Evolutionary conservation across 2,888 invertebrate species (phyloP), one percentile per base, ranked within the genome.

Genomic region (Callinectes sapidus): DNA sequence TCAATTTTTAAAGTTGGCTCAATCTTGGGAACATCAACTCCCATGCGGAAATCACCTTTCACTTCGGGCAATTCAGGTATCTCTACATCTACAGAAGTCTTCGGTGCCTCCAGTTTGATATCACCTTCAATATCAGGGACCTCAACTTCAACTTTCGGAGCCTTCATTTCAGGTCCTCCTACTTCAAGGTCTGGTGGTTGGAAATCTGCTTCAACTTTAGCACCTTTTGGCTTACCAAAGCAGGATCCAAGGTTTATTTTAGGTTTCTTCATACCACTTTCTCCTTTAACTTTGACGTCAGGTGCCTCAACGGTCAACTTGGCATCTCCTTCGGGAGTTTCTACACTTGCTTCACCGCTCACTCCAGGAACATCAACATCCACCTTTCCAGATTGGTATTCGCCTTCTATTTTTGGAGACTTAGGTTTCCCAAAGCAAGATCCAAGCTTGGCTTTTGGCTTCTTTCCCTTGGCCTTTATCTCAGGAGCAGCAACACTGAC

Each of bases 381-480:
- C 48, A 88, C 55, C 28, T 88, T 81, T 42, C 35, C 87, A 48
- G 92, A 55, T 14, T 92, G 39, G 28, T 92, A 92, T 54, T 92
- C 89, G 13, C 85, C 89, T 28, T 89, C 92, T 18, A 89, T 66
- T 35, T 89, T 89, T 18, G 89, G 86, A 71, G 35, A 61, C 81
- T 91, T 91, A 10, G 87, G 91, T 48, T 88, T 91, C 35, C 91
- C 91, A 88, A 91, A 91, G 16, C 91, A 91, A 6, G 91, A 91
- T n/a, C 91, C 91, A 13, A 91, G 16, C 23, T 91, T 77, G 0
- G 87, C 39, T 91, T 91, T 87, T 42, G 91, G 81, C 35, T 35
- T 81, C 32, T 88, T 91, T 13, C 32, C 87, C 77, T 91, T 91
- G 2, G 66, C 32, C 66, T 88, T 71, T 10, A 85, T 89, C 35